Evolutionary conservation across 1,140 invertebrate genomes (phyloP).

Genomic region (Drosophila sturtevanti): DNA sequence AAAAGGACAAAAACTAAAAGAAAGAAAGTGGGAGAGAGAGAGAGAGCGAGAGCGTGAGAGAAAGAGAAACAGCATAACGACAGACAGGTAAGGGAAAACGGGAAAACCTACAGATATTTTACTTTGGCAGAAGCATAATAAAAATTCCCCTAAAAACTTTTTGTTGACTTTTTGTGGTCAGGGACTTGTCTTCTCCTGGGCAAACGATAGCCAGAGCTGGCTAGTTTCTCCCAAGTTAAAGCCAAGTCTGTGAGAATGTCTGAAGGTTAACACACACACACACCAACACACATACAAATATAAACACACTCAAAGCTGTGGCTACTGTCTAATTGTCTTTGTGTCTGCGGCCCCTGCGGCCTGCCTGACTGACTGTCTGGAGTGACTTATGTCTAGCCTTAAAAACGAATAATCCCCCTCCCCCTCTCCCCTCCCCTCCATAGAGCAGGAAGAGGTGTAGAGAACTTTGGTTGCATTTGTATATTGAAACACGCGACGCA

Average conservation of each 20-base stretch:
- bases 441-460: conserved; percentile 45
- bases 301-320: conserved; percentile 39
- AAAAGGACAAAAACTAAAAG: conserved; percentile 52
- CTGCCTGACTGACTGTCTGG: conserved; percentile 49
- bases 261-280: conserved; percentile 50
- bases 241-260: conserved; percentile 22
- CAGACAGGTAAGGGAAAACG: conserved; percentile 4
- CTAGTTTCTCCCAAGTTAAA: conserved; percentile 2
- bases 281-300: not conserved
- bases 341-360: conserved; percentile 35
- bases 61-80: not conserved
- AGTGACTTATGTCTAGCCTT: conserved; percentile 81
- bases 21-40: too few relatives aligned
- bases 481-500: conserved; percentile 68
- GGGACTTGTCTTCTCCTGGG: conserved; percentile 6
- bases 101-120: conserved; percentile 6
- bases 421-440: conserved; percentile 46
- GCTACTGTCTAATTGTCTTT: conserved; percentile 70
- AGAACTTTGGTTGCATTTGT: conserved; percentile 70
- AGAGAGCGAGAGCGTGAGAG: not conserved
- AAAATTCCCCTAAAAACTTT: conserved; percentile 9
- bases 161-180: conserved; percentile 12
- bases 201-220: not conserved
- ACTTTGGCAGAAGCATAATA: conserved; percentile 8
- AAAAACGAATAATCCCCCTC: conserved; percentile 44